Percentiles rank a stretch among this genome's conserved stretches.
phyloP scores from a whole-genome alignment of 2,113 vertebrate species.

The Kryptolebias marmoratus region DNA sequence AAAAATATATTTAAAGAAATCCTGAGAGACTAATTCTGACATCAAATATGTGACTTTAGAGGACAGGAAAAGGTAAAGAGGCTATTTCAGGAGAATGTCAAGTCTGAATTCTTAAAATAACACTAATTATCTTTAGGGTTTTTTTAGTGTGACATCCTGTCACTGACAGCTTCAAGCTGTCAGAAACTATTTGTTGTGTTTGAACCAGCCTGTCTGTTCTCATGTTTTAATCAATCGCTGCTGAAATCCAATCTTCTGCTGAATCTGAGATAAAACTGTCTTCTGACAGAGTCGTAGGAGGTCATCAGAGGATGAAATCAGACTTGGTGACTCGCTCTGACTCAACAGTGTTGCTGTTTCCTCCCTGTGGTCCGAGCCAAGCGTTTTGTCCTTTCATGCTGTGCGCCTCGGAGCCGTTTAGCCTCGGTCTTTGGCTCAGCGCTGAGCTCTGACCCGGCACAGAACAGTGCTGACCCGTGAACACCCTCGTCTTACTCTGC shows the following conservation, averaged over 20 bases:
- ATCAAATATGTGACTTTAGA: constrained; percentile 8
- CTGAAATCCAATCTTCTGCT: neutral
- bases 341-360: constrained; percentile 12
- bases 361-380: constrained; percentile 13
- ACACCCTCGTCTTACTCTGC: constrained; percentile 5
- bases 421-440: constrained; percentile 14
- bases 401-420: constrained; percentile 34
- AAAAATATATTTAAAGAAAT: neutral
- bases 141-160: neutral
- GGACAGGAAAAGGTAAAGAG: neutral
- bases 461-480: constrained; percentile 47
- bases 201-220: neutral
- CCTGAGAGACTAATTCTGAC: neutral
- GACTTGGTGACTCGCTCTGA: constrained; percentile 8
- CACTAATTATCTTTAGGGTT: neutral
- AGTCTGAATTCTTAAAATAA: constrained; percentile 31
- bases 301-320: constrained; percentile 4
- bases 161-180: neutral
- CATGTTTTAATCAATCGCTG: neutral
- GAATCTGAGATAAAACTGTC: neutral
- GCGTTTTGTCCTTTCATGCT: constrained; percentile 27
- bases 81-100: constrained; percentile 29
- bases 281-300: neutral
- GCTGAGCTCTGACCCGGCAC: constrained; percentile 39
- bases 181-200: neutral